Evolutionary conservation across 2,888 invertebrate species (phyloP).

Genomic region (Atethmia centrago): DNA sequence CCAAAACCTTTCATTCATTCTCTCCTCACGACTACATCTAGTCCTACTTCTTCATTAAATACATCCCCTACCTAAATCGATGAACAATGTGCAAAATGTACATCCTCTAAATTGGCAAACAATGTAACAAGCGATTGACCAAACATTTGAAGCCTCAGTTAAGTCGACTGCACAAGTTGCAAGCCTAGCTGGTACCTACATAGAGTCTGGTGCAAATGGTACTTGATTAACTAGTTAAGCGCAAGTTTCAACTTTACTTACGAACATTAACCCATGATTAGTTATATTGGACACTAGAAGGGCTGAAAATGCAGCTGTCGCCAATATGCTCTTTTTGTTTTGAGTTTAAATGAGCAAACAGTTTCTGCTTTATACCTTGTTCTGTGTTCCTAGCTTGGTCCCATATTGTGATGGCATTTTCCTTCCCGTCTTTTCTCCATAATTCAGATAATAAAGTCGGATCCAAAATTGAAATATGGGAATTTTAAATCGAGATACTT

Average conservation of each 20-base stretch:
- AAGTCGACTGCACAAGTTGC: constrained; percentile 15
- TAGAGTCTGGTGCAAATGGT: neutral
- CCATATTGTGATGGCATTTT: no score
- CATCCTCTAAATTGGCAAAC: neutral
- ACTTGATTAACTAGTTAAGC: constrained; percentile 33
- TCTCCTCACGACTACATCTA: neutral
- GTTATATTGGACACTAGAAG: neutral
- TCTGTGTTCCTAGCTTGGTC: neutral
- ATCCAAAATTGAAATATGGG: neutral
- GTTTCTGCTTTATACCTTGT: neutral
- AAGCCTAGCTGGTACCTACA: neutral
- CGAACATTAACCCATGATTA: neutral
- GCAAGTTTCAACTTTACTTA: constrained; percentile 18
- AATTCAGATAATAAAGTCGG: neutral
- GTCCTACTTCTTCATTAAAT: neutral
- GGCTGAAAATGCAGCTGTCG: neutral
- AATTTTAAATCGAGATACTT: constrained; percentile 1
- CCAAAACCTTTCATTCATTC: neutral
- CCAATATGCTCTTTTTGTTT: neutral
- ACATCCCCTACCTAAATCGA: neutral
- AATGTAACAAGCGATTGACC: constrained; percentile 1
- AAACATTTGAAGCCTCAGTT: constrained; percentile 4
- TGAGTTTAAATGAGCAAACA: neutral
- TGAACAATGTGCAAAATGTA: neutral
- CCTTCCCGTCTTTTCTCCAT: neutral